phyloP scores from a whole-genome alignment of 2,113 vertebrate genomes.

The Rhynchomys soricoides region DNA sequence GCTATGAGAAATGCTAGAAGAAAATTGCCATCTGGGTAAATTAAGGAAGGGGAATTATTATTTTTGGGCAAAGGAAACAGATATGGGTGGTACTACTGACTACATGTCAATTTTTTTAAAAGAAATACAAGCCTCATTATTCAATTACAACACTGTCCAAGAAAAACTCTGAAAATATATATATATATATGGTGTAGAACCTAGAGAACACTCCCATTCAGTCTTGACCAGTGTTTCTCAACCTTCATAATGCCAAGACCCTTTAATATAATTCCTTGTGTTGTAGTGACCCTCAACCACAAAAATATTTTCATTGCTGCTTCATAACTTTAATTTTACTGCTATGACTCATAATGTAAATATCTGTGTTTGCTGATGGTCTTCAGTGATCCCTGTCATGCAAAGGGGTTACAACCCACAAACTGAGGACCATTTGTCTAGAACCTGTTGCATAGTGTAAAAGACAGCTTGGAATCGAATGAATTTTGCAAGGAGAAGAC shows the following conservation, averaged over 20 bases:
- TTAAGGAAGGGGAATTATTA: constrained; percentile 18
- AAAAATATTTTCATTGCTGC: neutral
- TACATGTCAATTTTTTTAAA: neutral
- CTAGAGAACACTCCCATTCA: neutral
- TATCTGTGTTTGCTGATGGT: neutral
- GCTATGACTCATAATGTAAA: neutral
- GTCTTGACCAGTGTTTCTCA: neutral
- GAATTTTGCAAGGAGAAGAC: neutral
- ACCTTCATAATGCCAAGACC: neutral
- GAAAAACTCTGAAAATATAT: neutral
- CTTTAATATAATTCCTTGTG: neutral
- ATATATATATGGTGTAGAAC: neutral
- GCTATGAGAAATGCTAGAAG: neutral
- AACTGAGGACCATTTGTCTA: neutral
- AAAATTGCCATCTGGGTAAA: neutral
- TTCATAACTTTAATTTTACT: neutral
- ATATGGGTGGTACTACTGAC: neutral
- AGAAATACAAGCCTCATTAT: neutral
- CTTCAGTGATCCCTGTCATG: neutral
- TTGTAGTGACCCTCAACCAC: neutral
- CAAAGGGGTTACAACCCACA: neutral
- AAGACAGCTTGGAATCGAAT: neutral
- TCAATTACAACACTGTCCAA: neutral
- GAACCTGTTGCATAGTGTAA: neutral
- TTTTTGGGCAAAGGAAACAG: constrained; percentile 14